These are phyloP conservation scores for Platalea minor DNA, from an alignment of 2,797 vertebrate genomes.

Conservation along the genomic window DNA sequence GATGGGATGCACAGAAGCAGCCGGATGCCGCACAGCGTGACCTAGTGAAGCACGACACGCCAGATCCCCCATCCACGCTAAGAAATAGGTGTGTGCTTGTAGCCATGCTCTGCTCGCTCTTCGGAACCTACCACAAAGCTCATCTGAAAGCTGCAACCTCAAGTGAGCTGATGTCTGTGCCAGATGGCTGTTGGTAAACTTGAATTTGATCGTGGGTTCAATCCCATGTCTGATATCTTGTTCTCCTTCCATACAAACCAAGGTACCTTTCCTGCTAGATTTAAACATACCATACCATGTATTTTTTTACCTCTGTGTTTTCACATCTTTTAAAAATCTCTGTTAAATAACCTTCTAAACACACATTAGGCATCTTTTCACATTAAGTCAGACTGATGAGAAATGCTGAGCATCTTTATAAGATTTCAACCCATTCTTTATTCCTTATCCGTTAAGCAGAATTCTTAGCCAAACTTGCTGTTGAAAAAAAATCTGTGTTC, in stretches of 20 bases:
- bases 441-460: not conserved
- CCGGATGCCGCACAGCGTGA: not conserved
- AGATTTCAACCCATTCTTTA: not conserved
- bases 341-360: not conserved
- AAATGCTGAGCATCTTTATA: not conserved
- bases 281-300: not conserved
- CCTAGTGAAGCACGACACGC: not conserved
- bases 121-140: not conserved
- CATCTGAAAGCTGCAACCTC: not conserved
- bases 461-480: not conserved
- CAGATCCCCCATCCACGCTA: not conserved
- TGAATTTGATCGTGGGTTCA: not conserved
- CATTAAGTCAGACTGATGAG: accelerated
- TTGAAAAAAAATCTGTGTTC: not conserved
- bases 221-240: not conserved
- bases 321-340: not conserved
- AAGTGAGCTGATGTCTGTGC: not conserved
- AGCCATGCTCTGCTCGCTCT: not conserved
- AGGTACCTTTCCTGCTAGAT: not conserved
- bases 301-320: not conserved
- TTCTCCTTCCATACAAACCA: not conserved
- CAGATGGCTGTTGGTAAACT: not conserved
- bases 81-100: not conserved
- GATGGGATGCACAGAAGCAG: not conserved
- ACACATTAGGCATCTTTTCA: not conserved